Evolutionary conservation across 1,140 invertebrate genomes (phyloP).

Genomic region (Drosophila sp.): DNA sequence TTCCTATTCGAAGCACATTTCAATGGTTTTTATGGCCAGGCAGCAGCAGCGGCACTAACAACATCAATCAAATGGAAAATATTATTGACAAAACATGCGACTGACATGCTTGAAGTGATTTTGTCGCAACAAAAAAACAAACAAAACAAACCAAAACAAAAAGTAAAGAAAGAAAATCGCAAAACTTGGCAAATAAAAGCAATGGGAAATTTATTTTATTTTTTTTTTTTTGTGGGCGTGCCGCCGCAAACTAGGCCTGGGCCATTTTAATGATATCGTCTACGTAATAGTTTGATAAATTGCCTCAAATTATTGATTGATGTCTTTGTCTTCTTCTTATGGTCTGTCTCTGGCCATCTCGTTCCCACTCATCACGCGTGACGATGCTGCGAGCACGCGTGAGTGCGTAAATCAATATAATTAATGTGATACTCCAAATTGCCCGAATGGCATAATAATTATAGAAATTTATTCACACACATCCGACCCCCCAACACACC

Average conservation of each 20-base stretch:
- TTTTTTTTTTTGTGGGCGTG: slow-evolving; percentile 49
- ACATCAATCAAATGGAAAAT: slow-evolving; percentile 79
- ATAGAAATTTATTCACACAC: slow-evolving; percentile 56
- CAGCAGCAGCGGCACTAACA: slow-evolving; percentile 38
- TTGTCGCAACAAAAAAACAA: slow-evolving; percentile 24
- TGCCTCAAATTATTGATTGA: slow-evolving; percentile 75
- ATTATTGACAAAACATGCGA: slow-evolving; percentile 78
- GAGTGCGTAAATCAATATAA: slow-evolving; percentile 76
- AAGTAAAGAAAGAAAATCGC: slow-evolving; percentile 21
- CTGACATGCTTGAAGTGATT: slow-evolving; percentile 59
- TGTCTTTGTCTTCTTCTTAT: slow-evolving; percentile 29
- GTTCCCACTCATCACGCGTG: slow-evolving; percentile 62
- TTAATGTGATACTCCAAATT: slow-evolving; percentile 54
- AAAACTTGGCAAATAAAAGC: slow-evolving; percentile 37
- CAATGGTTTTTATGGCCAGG: slow-evolving; percentile 77
- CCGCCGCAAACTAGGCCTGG: slow-evolving; percentile 67
- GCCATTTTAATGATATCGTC: slow-evolving; percentile 69
- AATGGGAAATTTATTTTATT: slow-evolving; percentile 5
- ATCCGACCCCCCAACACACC: not conserved
- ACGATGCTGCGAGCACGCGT: slow-evolving; percentile 42
- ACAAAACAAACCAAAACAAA: slow-evolving; percentile 24
- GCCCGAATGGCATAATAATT: slow-evolving; percentile 71
- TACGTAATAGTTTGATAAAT: slow-evolving; percentile 77
- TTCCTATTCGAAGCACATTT: slow-evolving; percentile 71
- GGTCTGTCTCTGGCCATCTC: slow-evolving; percentile 26